phyloP scores from a whole-genome alignment of 1,140 invertebrate genomes.

The Meteorus sp. region DNA sequence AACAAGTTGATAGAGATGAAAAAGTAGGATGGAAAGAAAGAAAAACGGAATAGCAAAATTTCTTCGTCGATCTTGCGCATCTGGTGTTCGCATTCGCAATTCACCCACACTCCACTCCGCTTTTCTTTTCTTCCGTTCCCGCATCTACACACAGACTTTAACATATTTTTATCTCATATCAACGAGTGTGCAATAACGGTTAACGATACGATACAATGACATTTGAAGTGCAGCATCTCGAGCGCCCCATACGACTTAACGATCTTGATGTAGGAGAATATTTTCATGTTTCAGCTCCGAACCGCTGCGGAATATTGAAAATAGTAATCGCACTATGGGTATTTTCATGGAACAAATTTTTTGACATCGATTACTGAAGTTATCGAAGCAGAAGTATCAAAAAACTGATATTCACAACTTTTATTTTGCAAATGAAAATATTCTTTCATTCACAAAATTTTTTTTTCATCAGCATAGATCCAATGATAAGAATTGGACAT shows the following conservation, averaged over 20 bases:
- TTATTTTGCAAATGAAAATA: no score
- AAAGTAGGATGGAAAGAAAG: neutral
- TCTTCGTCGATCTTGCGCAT: conserved; percentile 2
- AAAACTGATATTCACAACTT: no score
- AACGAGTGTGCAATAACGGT: conserved; percentile 5
- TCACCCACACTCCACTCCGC: neutral
- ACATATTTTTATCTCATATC: neutral
- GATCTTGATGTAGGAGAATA: neutral
- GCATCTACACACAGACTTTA: neutral
- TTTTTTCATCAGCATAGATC: no score
- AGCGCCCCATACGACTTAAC: neutral
- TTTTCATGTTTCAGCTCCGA: neutral
- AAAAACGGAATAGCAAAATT: neutral
- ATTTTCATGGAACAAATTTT: no score
- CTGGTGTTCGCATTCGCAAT: conserved; percentile 1
- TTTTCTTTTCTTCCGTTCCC: neutral
- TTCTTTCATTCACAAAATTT: no score
- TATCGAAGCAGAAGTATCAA: no score
- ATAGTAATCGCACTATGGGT: no score
- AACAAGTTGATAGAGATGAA: neutral
- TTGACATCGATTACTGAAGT: no score
- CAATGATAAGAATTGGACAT: no score
- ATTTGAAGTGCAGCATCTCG: conserved; percentile 14
- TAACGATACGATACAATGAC: conserved; percentile 11
- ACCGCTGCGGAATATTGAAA: neutral